Conservation (phyloP, 2,113 vertebrate species). For the Dipodomys spectabilis region DNA sequence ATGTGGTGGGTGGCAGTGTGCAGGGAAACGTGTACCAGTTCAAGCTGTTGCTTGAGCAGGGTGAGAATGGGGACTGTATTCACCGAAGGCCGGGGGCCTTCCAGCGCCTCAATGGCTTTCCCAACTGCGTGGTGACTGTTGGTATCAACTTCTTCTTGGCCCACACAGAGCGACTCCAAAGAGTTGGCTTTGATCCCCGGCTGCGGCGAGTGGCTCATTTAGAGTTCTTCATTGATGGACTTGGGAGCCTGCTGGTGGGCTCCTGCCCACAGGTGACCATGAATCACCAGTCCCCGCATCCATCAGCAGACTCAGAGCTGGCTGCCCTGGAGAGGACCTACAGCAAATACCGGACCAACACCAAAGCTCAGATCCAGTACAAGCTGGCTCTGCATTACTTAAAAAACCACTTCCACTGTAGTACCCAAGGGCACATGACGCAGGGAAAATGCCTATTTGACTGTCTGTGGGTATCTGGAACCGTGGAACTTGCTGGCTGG, state of each 20-base stretch:
- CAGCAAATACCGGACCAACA: background rate
- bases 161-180: slow-evolving; percentile 83
- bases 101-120: slow-evolving; percentile 80
- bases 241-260: slow-evolving; percentile 84
- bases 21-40: slow-evolving; percentile 82
- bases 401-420: slow-evolving; percentile 78
- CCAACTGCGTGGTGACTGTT: slow-evolving; percentile 80
- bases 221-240: too few species aligned
- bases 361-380: slow-evolving; percentile 33
- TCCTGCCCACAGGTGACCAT: slow-evolving; percentile 82
- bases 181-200: slow-evolving; percentile 87
- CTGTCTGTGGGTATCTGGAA: background rate
- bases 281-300: slow-evolving; percentile 73
- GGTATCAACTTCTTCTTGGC: slow-evolving; percentile 88
- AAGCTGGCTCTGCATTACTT: slow-evolving; percentile 81
- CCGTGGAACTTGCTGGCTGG: too few species aligned
- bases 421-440: background rate
- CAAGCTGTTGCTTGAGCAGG: slow-evolving; percentile 81
- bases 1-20: slow-evolving; percentile 88
- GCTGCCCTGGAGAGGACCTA: slow-evolving; percentile 53
- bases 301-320: background rate
- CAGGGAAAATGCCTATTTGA: too few species aligned
- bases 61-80: slow-evolving; percentile 83
- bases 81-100: slow-evolving; percentile 69
- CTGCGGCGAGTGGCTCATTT: slow-evolving; percentile 85